Percentiles rank a stretch among this genome's conserved stretches.
phyloP scores from a whole-genome alignment of 1,140 invertebrate genomes.

The Micrasema minimum region DNA sequence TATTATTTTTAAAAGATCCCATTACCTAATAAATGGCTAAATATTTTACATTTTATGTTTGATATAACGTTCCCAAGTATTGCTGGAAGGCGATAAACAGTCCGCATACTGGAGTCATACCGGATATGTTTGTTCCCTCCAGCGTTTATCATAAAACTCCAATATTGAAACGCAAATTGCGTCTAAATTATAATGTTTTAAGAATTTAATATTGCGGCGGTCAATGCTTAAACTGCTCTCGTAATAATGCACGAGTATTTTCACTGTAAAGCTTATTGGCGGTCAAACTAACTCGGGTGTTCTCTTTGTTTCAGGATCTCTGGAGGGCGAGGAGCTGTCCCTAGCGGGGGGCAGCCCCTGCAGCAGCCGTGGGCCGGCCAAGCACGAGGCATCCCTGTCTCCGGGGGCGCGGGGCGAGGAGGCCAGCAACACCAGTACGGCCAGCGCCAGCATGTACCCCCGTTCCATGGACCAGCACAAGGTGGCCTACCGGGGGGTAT shows the following conservation, averaged over 20 bases:
- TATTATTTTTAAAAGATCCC: neutral
- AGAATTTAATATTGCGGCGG: constrained; percentile 16
- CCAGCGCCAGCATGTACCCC: constrained; percentile 72
- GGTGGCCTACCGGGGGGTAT: constrained; percentile 77
- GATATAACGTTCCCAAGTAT: constrained; percentile 1
- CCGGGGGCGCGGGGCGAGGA: constrained; percentile 78
- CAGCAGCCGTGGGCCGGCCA: constrained; percentile 65
- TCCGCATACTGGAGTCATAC: constrained; percentile 18
- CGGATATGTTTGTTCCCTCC: constrained; percentile 48
- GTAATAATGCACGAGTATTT: constrained; percentile 9
- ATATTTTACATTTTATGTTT: constrained; percentile 16
- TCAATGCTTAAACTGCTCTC: neutral
- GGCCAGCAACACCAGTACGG: constrained; percentile 74
- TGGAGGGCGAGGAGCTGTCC: constrained; percentile 81
- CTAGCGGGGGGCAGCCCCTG: constrained; percentile 65
- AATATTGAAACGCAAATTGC: constrained; percentile 39
- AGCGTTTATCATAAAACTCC: constrained; percentile 47
- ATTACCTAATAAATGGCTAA: constrained; percentile 1
- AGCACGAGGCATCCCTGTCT: constrained; percentile 69
- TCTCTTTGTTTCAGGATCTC: constrained; percentile 72
- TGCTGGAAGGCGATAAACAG: constrained; percentile 38
- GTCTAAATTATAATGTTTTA: constrained; percentile 46
- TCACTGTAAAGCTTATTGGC: constrained; percentile 12
- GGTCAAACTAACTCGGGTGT: neutral
- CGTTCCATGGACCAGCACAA: constrained; percentile 67